Evolutionary conservation across 2,888 invertebrate species (phyloP).

Genomic region (Cephonodes hylas): DNA sequence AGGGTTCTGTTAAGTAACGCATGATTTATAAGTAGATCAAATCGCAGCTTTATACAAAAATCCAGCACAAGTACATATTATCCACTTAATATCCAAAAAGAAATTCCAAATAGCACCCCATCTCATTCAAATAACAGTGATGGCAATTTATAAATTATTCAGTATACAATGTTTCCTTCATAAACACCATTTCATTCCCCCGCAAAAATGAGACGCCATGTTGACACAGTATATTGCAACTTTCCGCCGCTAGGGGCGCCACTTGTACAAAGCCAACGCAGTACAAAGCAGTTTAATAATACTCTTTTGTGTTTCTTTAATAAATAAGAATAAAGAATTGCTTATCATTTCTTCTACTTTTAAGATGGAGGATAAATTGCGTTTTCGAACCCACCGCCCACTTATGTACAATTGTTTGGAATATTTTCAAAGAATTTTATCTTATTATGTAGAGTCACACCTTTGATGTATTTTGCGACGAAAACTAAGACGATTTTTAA

Average conservation of each 20-base stretch:
- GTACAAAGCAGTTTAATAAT: slow-evolving; percentile 1
- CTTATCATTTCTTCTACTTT: neutral
- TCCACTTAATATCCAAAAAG: neutral
- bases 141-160: slow-evolving; percentile 15
- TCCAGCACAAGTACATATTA: neutral
- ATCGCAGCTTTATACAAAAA: neutral
- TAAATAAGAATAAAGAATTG: slow-evolving; percentile 2
- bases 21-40: no score
- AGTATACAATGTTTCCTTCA: slow-evolving; percentile 1
- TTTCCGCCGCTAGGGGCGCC: neutral
- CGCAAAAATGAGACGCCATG: neutral
- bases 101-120: neutral
- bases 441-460: no score
- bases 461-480: no score
- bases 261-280: neutral
- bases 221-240: neutral
- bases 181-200: neutral
- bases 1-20: no score
- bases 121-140: slow-evolving; percentile 11
- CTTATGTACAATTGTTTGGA: neutral
- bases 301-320: neutral
- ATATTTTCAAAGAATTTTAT: no score
- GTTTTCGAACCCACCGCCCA: neutral
- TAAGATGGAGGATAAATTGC: neutral
- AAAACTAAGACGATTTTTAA: no score